Evolutionary conservation across 2,888 invertebrate species (phyloP), one percentile per base, ranked within the genome.

Genomic region (Campoletis raptor): DNA sequence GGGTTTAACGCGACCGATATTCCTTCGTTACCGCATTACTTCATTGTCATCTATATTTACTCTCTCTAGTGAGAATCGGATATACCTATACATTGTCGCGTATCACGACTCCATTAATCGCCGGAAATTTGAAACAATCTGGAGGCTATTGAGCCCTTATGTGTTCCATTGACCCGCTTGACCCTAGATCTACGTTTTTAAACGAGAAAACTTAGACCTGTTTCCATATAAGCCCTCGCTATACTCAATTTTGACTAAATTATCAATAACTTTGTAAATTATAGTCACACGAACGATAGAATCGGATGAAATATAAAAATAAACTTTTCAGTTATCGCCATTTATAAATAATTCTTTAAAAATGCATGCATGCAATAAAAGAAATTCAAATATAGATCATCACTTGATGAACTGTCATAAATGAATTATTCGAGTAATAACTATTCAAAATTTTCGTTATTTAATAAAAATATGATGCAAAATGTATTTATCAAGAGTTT

Each of bases 11-110:
- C 64, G 70, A 48, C 64, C 70, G 85, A 52, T 82, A 70, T 79
- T 57, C 61, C 52, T 70, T 30, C 72, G 21, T 10, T 40, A 70
- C 37, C 69, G 79, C 67, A 79, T 76, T 74, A 82, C 78, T 78
- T 87, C 79, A 79, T 84, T 74, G 69, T 69, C 66, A 74, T 81
- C 73, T 57, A 85, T 81, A 86, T 76, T 78, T 78, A 61, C 76
- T 72, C 67, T 24, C 54, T 74, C 15, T 37, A 67, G 48, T 54
- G 42, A 21, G 12, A 61, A 24, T 42, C 42, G 42, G 40, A 30
- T 12, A 61, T 42, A 42, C n/a, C 42, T 77, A 66, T 36, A 77
- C 21, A 54, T 54, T 54, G 37, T 48, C 45, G 24, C 54, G 40
- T 79, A 77, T 48, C 61, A 77, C 37, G 37, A 57, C 21, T 61